phyloP scores from a whole-genome alignment of 2,797 vertebrate species.

The Hafferia zeledoni region DNA sequence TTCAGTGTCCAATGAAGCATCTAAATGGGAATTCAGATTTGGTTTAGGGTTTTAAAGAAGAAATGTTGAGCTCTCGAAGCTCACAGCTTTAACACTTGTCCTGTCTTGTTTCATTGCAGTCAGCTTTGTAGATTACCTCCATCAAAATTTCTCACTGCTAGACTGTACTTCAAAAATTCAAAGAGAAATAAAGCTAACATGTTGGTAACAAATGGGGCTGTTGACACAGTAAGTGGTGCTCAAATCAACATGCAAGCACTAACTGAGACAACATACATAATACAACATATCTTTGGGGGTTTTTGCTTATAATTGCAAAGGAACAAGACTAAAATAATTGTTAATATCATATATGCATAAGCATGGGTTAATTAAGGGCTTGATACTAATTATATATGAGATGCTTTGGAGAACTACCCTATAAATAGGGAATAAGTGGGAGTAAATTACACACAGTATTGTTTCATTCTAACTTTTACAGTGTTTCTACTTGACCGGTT shows the following conservation, averaged over 20 bases:
- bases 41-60: not conserved
- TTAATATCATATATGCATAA: not conserved
- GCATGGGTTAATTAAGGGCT: not conserved
- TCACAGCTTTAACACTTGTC: not conserved
- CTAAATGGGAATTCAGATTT: not conserved
- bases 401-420: not conserved
- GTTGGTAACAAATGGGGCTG: not conserved
- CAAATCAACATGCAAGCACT: accelerated
- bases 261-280: not conserved
- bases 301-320: not conserved
- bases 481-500: not conserved
- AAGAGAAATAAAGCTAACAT: not conserved
- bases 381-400: not conserved
- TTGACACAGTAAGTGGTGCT: not conserved
- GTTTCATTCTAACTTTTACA: not conserved
- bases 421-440: not conserved
- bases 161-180: not conserved
- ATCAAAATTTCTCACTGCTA: not conserved
- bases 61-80: not conserved
- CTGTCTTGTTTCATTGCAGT: not conserved
- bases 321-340: not conserved
- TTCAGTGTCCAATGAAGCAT: not conserved
- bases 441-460: not conserved
- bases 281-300: not conserved
- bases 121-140: not conserved